Base-by-base conservation (phyloP, 2,888 invertebrate species). In the Caenorhabditis sp. region DNA sequence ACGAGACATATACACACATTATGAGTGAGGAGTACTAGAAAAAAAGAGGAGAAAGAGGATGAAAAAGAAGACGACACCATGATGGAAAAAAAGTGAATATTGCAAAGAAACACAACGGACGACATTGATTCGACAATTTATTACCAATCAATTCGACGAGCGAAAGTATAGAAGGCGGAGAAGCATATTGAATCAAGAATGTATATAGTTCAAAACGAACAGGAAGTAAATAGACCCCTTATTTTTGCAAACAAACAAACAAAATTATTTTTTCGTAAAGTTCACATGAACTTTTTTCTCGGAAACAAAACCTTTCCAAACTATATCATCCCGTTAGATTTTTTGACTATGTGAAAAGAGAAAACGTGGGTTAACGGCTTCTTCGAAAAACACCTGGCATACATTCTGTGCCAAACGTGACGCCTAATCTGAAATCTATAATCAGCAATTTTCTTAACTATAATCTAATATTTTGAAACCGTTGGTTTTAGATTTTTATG, bases 21-120 rank as follows among this genome's bases (percentile, higher is more conserved):
- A 43, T 43, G 43, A 43, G 43, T 43, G 43, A 43, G 43, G 43
- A 43, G 43, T 43, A 43, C 43, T 43, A 43, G 43, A 43, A 43
- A 17, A 43, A 43, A 17, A 43, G 17, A 10, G 10, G 10, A 10
- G 36, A 36, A 36, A 36, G 10, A 10, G 43, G 43, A 43, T 17
- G 43, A 17, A 43, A 17, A 43, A 36, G 10, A 43, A 43, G 43
- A 43, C 43, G 43, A 43, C 43, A 43, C 43, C 43, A 43, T 17
- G 31, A 31, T 31, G 31, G 31, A 43, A 43, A 43, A 36, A 43
- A 43, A 43, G 17, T 17, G 43, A 43, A 43, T 43, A 43, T 43
- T 43, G 43, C 43, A 43, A 43, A 31, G 31, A 31, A 31, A 31
- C 31, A 43, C 43, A 43, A 43, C 43, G 43, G 43, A 43, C 43